Evolutionary conservation across 1,140 invertebrate genomes (phyloP).

Genomic region (Ladona fulva): DNA sequence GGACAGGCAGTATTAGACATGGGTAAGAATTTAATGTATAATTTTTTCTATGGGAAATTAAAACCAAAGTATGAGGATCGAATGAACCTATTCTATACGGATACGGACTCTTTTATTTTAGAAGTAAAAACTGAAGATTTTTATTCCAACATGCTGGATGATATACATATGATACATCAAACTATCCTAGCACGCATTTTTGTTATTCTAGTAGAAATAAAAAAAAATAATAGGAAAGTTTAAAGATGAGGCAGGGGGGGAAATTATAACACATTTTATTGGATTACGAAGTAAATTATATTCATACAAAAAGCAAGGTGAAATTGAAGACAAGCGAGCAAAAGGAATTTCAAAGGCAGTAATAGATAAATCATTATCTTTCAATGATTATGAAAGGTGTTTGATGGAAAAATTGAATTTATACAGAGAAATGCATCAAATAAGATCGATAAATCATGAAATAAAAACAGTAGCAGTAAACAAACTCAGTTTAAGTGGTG

Average conservation of each 20-base stretch:
- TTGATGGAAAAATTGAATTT: background rate
- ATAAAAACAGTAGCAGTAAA: conserved; percentile 10
- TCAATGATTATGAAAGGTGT: conserved; percentile 13
- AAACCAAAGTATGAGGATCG: background rate
- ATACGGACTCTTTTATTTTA: background rate
- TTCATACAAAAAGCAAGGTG: background rate
- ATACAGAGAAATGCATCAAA: conserved; percentile 6
- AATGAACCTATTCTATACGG: background rate
- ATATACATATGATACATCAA: background rate
- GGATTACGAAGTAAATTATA: background rate
- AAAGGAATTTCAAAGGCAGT: background rate
- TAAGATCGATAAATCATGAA: conserved; percentile 13
- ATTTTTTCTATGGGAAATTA: background rate
- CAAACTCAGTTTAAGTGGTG: conserved; percentile 2
- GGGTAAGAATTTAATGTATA: background rate
- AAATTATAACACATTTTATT: background rate
- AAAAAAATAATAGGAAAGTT: conserved; percentile 7
- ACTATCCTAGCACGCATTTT: background rate
- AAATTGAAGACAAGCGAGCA: background rate
- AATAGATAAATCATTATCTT: background rate
- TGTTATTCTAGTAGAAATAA: background rate
- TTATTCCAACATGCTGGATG: background rate
- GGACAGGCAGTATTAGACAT: background rate
- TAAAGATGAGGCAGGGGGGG: conserved; percentile 8
- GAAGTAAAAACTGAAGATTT: background rate